Conservation (phyloP, 92 coral and sea anemone species). For the Palythoa heliodiscus region DNA sequence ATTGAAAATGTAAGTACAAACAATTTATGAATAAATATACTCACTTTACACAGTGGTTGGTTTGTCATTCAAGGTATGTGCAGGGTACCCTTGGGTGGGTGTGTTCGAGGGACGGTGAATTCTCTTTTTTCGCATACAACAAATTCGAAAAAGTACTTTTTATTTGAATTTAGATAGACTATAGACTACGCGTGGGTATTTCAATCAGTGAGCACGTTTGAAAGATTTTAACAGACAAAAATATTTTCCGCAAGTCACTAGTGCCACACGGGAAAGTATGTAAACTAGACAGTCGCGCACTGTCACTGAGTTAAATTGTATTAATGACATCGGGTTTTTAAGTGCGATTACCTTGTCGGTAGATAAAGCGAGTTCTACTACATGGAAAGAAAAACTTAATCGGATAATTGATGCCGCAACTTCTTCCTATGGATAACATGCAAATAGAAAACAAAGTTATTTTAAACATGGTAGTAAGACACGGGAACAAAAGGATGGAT, state of each 20-base stretch:
- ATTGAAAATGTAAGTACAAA: neutral
- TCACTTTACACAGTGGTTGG: constrained; percentile 16
- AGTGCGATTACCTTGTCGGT: neutral
- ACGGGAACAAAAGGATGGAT: too few species aligned
- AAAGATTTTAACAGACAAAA: neutral
- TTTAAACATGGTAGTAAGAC: too few species aligned
- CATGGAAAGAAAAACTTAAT: too few species aligned
- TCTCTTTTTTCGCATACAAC: constrained; percentile 14
- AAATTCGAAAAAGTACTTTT: neutral
- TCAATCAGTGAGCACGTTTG: neutral
- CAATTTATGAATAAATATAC: neutral
- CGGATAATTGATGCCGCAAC: neutral
- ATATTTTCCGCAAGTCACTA: neutral
- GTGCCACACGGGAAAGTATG: neutral
- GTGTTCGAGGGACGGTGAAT: constrained; percentile 17
- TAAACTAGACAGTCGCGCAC: neutral
- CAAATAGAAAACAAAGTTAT: neutral
- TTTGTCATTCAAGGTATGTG: constrained; percentile 7
- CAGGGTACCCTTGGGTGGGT: constrained; percentile 10
- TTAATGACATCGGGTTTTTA: neutral
- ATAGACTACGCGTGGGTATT: neutral
- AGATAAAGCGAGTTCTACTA: neutral
- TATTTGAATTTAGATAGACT: neutral
- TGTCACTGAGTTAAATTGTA: neutral
- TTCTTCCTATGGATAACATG: neutral